Percentiles rank a stretch among this genome's conserved stretches.
These are phyloP conservation scores for Lasioglossum figueresi DNA, from an alignment of 2,888 invertebrate species.

Conservation along the genomic window DNA sequence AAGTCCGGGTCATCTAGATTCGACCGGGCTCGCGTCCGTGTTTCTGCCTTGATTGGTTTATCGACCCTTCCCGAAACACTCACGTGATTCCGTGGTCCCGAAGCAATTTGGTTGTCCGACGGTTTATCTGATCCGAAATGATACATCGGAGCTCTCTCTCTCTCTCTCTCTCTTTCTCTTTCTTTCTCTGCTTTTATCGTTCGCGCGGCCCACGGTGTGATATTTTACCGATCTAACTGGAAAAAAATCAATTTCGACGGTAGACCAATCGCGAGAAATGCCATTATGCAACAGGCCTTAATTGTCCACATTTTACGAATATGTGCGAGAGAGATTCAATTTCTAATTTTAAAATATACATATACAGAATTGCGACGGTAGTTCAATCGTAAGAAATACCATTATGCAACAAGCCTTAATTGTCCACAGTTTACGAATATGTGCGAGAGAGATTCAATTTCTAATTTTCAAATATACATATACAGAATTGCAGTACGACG, in stretches of 20 bases:
- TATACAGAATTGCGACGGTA: too few relatives aligned
- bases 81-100: constrained; percentile 43
- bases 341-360: too few relatives aligned
- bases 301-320: too few relatives aligned
- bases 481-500: too few relatives aligned
- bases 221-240: not conserved
- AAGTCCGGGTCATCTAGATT: constrained; percentile 56
- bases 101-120: constrained; percentile 42
- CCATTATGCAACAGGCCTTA: too few relatives aligned
- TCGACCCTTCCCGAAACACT: constrained; percentile 51
- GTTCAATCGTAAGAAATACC: too few relatives aligned
- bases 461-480: too few relatives aligned
- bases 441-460: too few relatives aligned
- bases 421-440: too few relatives aligned
- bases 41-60: constrained; percentile 50
- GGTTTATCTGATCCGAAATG: constrained; percentile 46
- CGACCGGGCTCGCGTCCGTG: constrained; percentile 25
- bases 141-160: constrained; percentile 27
- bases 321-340: too few relatives aligned
- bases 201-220: not conserved
- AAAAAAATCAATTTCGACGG: not conserved
- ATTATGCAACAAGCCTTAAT: too few relatives aligned
- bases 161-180: not conserved
- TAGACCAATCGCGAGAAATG: too few relatives aligned
- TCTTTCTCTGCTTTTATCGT: not conserved